Conservation (phyloP, 2,888 invertebrate species). For the Agriopis marginaria region DNA sequence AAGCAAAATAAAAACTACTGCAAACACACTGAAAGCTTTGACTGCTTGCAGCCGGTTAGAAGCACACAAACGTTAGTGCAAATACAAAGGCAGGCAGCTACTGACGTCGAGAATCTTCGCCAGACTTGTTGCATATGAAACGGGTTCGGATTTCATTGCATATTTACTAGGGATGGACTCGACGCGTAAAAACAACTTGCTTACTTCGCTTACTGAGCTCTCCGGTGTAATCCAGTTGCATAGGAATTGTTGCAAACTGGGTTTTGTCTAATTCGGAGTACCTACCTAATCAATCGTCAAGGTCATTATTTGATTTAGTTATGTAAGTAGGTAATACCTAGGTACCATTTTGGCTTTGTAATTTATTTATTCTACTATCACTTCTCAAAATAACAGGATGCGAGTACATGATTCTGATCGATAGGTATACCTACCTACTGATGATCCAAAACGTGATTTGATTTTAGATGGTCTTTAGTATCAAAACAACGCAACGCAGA, state of each 20-base stretch:
- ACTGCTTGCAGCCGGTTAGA: conserved; percentile 2
- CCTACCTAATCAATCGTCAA: too few species aligned
- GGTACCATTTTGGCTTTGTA: too few species aligned
- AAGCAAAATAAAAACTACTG: conserved; percentile 11
- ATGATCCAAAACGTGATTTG: too few species aligned
- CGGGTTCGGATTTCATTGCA: conserved; percentile 79
- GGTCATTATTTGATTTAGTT: too few species aligned
- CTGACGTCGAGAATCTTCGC: conserved; percentile 60
- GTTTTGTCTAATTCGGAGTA: neutral
- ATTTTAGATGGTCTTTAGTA: too few species aligned
- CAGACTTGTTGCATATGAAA: conserved; percentile 72
- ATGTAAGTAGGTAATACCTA: too few species aligned
- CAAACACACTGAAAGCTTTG: conserved; percentile 10
- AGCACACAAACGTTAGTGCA: conserved; percentile 29
- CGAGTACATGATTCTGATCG: too few species aligned
- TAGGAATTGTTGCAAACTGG: neutral
- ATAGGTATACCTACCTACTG: too few species aligned
- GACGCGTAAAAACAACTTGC: conserved; percentile 16
- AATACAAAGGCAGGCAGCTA: conserved; percentile 52
- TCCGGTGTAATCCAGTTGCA: neutral
- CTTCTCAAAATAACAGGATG: too few species aligned
- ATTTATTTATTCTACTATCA: too few species aligned
- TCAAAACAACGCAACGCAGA: too few species aligned
- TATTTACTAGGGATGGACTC: conserved; percentile 75
- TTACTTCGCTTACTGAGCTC: conserved; percentile 12